Evolutionary conservation across 2,113 vertebrate genomes (phyloP).

Genomic region (Nothobranchius kuhntae): DNA sequence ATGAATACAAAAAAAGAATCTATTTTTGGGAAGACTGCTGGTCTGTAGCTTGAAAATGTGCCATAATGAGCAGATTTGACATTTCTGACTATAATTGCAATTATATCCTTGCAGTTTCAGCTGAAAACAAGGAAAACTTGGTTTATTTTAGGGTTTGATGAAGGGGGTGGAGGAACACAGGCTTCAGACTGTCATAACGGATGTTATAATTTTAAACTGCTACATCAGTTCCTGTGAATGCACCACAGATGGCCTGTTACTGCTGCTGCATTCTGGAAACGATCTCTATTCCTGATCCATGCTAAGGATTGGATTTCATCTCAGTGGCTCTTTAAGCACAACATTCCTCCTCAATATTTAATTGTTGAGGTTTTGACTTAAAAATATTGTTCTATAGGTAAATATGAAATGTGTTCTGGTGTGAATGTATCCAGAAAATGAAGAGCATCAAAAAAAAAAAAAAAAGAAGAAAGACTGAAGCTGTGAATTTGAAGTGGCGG

Average conservation of each 20-base stretch:
- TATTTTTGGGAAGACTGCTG: background rate
- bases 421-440: too few species aligned
- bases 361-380: conserved; percentile 1
- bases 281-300: conserved; percentile 23
- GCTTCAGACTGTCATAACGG: background rate
- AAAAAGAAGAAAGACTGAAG: background rate
- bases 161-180: background rate
- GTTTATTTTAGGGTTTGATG: conserved; percentile 1
- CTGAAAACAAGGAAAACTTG: background rate
- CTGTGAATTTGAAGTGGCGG: conserved; percentile 22
- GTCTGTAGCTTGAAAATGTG: background rate
- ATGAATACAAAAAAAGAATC: too few species aligned
- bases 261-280: conserved; percentile 29
- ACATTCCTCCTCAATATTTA: conserved; percentile 12
- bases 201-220: conserved; percentile 37
- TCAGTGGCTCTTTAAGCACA: conserved; percentile 17
- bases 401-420: too few species aligned
- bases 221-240: conserved; percentile 38
- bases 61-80: background rate
- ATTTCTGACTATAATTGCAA: background rate
- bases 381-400: background rate
- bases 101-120: background rate
- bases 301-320: conserved; percentile 19
- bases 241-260: conserved; percentile 48
- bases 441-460: too few species aligned